Conservation (phyloP, 2,113 vertebrate species). For the Seriola aureovittata region DNA sequence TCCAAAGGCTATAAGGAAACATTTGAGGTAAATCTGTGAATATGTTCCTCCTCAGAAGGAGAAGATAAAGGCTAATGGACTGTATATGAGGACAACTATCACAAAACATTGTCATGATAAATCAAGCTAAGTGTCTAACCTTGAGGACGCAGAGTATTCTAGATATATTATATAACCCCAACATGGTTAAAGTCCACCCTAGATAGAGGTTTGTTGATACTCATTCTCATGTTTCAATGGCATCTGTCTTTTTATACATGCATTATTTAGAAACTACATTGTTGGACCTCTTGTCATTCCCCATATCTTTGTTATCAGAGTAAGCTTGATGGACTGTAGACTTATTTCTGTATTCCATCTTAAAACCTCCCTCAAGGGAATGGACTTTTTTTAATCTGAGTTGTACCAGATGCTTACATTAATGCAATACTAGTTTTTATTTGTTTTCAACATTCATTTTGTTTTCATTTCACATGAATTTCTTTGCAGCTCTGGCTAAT, state of each 20-base stretch:
- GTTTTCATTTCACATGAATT: neutral
- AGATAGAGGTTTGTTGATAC: constrained; percentile 2
- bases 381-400: neutral
- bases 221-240: constrained; percentile 10
- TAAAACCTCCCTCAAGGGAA: constrained; percentile 11
- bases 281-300: neutral
- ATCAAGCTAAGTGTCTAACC: neutral
- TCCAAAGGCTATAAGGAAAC: constrained; percentile 17
- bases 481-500: neutral
- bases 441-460: neutral
- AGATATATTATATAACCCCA: neutral
- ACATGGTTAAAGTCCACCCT: neutral
- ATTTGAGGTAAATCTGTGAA: constrained; percentile 11
- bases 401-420: neutral
- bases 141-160: neutral
- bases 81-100: constrained; percentile 1
- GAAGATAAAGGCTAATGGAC: neutral
- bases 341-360: constrained; percentile 11
- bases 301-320: neutral
- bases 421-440: neutral
- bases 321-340: constrained; percentile 7
- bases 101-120: constrained; percentile 17
- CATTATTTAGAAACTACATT: constrained; percentile 1
- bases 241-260: neutral
- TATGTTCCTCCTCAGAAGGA: neutral